Percentiles rank a stretch among this genome's conserved stretches.
These are phyloP conservation scores for Drosophila eohydei DNA, from an alignment of 2,888 invertebrate genomes.

Conservation along the genomic window DNA sequence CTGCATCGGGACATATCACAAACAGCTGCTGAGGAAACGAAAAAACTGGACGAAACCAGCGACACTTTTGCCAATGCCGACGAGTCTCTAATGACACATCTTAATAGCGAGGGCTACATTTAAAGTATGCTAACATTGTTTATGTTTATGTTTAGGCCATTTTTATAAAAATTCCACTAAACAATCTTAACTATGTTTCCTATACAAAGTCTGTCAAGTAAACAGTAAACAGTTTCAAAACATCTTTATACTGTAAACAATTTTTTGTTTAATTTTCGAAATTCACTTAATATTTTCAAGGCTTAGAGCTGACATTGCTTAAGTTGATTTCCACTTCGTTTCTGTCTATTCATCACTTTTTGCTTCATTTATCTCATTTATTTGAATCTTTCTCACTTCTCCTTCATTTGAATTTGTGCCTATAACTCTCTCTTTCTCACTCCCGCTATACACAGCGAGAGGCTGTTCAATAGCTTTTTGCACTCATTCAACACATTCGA, in stretches of 20 bases:
- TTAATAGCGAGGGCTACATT: conserved; percentile 62
- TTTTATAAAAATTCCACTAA: not conserved
- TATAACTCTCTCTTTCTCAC: not conserved
- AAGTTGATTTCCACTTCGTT: not conserved
- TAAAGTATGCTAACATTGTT: conserved; percentile 10
- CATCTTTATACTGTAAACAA: too few relatives aligned
- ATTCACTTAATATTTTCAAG: not conserved
- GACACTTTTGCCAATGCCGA: not conserved
- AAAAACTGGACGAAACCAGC: conserved; percentile 13
- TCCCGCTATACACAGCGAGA: not conserved
- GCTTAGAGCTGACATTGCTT: not conserved
- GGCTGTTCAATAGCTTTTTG: not conserved
- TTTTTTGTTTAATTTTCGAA: not conserved
- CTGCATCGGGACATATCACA: not conserved
- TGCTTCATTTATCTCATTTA: not conserved
- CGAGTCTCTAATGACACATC: conserved; percentile 6
- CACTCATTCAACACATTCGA: too few relatives aligned
- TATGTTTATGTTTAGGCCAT: too few relatives aligned
- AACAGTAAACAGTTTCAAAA: too few relatives aligned
- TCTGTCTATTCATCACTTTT: not conserved
- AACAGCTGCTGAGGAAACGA: conserved; percentile 2
- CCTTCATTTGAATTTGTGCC: not conserved
- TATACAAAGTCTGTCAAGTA: not conserved
- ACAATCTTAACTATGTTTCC: too few relatives aligned
- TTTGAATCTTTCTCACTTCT: too few relatives aligned